Percentiles rank a stretch among this genome's conserved stretches.
These are phyloP conservation scores for Mycetomoellerius zeteki DNA, from an alignment of 1,140 invertebrate species.

Conservation along the genomic window DNA sequence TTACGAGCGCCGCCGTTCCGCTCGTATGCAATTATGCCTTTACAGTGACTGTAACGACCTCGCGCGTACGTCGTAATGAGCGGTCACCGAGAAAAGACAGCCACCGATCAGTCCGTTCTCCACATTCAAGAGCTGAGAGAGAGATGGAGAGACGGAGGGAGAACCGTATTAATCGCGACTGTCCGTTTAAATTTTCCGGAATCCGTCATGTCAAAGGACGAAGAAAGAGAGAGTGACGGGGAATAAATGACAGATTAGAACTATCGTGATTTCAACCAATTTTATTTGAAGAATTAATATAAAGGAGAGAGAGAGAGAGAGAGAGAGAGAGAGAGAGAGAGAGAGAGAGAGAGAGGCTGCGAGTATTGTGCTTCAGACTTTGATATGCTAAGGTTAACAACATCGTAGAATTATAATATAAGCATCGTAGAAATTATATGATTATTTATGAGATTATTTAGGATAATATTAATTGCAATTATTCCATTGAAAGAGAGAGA, in stretches of 20 bases:
- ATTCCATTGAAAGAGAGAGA: background rate
- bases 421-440: background rate
- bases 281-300: background rate
- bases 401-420: background rate
- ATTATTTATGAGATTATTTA: constrained; percentile 25
- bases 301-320: no score
- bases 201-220: background rate
- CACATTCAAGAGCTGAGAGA: constrained; percentile 25
- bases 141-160: constrained; percentile 12
- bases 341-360: background rate
- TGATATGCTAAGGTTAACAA: background rate
- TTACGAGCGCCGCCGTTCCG: constrained; percentile 54
- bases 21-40: constrained; percentile 63
- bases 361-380: background rate
- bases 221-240: background rate
- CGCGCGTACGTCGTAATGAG: constrained; percentile 53
- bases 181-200: constrained; percentile 41
- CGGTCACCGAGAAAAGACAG: constrained; percentile 44
- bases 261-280: background rate
- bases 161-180: constrained; percentile 35
- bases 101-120: constrained; percentile 20
- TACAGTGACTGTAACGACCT: constrained; percentile 60
- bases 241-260: constrained; percentile 2
- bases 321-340: no score
- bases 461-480: constrained; percentile 25